Evolutionary conservation across 2,888 invertebrate species (phyloP), one percentile per base, ranked within the genome.

Genomic region (Agrotis clavis): DNA sequence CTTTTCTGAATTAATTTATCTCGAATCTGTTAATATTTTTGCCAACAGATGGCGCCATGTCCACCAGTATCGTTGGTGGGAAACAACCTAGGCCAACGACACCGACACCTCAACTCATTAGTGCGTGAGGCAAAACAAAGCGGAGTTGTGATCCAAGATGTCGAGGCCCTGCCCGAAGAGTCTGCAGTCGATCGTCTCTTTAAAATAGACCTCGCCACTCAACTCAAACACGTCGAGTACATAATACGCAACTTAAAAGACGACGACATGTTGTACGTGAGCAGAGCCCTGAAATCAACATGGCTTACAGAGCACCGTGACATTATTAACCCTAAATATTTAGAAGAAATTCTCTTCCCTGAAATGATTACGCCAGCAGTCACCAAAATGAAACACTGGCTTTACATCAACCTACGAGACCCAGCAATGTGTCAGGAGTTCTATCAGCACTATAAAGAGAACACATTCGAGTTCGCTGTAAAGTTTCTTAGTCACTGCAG

Each of bases 201-300:
- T 62, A 94, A 93, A 86, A 94, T 94, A 64, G 91, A 94, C 25
- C 77, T 95, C 3, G 94, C 95, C 3, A 90, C 87, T 11, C 90
- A 90, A 78, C 76, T 87, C 19, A 89, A 82, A 70, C 72, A 93
- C 70, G 83, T 91, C 0, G 87, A 92, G 21, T 94, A 88, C 68
- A 91, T 95, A 11, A 41, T 94, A 11, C 71, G 84, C 21, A 92
- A 87, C 64, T 81, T 95, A 25, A 92, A 92, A 87, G 87, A 91
- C 25, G 88, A 90, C 19, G 92, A 94, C 68, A 90, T 94, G 92
- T 79, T 95, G 1, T 94, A 90, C 69, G 94, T 95, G 0, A 92
- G 90, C 75, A 90, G 90, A 87, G 93, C 93, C 0, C 79, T 95
- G 2, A 93, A 92, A 81, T 84, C 90, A 50, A 81, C 71, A 18